phyloP scores from a whole-genome alignment of 2,113 vertebrate genomes.

The Melospiza georgiana region DNA sequence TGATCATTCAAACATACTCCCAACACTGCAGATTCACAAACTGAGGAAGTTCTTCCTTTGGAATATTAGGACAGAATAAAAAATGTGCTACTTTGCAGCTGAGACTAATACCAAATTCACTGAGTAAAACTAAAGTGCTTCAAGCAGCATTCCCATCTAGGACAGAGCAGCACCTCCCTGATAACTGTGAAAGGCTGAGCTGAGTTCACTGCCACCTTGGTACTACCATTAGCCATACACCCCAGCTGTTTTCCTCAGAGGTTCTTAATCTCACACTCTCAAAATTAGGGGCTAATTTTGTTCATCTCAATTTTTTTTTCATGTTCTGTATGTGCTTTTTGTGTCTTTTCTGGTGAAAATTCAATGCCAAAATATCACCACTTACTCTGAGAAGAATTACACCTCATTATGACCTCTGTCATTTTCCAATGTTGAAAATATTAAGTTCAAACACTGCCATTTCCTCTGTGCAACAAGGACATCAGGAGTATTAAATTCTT shows the following conservation, averaged over 20 bases:
- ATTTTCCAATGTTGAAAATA: neutral
- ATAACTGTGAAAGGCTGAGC: neutral
- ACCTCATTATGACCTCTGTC: neutral
- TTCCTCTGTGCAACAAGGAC: neutral
- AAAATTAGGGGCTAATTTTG: neutral
- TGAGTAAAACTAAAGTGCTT: neutral
- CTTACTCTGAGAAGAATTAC: neutral
- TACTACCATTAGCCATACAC: neutral
- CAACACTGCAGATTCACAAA: neutral
- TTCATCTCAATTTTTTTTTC: neutral
- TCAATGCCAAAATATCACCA: neutral
- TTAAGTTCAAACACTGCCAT: neutral
- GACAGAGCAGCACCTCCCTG: neutral
- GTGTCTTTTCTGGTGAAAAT: neutral
- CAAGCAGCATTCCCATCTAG: neutral
- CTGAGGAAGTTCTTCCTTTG: neutral
- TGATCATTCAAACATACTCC: neutral
- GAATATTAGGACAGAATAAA: neutral
- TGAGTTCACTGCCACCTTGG: neutral
- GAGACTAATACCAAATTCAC: neutral
- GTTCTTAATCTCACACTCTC: neutral
- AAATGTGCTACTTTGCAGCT: neutral
- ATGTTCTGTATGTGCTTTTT: neutral
- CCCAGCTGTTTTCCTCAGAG: neutral
- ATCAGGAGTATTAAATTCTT: neutral